Base-by-base conservation (phyloP, 2,888 invertebrate genomes). In the Andrena camellia region DNA sequence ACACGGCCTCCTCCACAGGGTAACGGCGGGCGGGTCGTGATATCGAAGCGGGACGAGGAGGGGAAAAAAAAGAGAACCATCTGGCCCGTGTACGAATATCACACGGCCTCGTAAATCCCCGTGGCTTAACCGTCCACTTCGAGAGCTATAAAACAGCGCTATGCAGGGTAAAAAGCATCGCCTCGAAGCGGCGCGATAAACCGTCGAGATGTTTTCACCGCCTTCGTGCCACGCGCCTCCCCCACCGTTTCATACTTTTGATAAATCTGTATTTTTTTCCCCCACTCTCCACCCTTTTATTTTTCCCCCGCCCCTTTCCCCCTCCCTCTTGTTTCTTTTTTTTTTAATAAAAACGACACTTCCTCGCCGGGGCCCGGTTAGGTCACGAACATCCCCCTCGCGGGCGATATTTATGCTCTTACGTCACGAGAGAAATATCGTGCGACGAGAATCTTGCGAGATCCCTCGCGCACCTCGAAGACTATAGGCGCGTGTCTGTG, bases 341-440 rank as follows among this genome's bases (percentile, higher is more conserved):
- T 79, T 88, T 84, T 81, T 76, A 84, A 83, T 81, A 87, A 88
- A 84, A 88, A 86, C 84, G 81, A 83, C 76, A 84, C 84, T 68
- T 84, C 67, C 63, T 35, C 73, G 76, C 59, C 57, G 10, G 35
- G 74, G 66, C 76, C 42, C 82, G 42, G 71, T 78, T 81, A 74
- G 84, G 84, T 88, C 84, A 84, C 88, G 83, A 88, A 86, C 88
- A 86, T 81, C 86, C 80, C 85, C 74, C 75, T 83, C 84, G 66
- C 79, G 29, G 42, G 78, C 75, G 80, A 86, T 88, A 88, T 88
- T 88, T 86, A 88, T 88, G 86, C 88, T 77, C 85, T 74, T 85
- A 86, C 86, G 88, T 88, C 88, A 86, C 85, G 85, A 82, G 83
- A 88, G 87, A 88, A 86, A 88, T 88, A 88, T 88, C 87, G 83